A percentile compares a stretch with the other conserved stretches of the same genome.
Conservation (phyloP, 2,113 vertebrate species). For the Prietella phreatophila region DNA sequence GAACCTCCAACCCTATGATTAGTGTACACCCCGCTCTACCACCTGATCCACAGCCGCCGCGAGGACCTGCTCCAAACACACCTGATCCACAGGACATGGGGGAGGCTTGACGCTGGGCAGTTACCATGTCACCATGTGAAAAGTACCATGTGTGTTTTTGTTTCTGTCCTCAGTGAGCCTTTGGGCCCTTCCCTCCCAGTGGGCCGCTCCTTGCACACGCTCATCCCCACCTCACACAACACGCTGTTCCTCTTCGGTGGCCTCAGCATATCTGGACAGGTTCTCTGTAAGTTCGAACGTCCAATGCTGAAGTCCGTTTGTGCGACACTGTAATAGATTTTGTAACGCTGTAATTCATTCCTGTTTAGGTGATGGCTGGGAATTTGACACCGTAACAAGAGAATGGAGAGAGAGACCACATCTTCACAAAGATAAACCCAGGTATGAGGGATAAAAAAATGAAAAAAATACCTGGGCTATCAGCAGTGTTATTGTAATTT, state of each 20-base stretch:
- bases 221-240: conserved; percentile 83
- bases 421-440: conserved; percentile 83
- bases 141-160: neutral
- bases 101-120: neutral
- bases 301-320: neutral
- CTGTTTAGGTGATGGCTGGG: conserved; percentile 84
- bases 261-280: conserved; percentile 79
- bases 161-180: conserved; percentile 69
- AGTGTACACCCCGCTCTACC: too few relatives aligned
- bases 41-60: too few relatives aligned
- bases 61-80: neutral
- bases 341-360: neutral
- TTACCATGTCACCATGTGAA: neutral
- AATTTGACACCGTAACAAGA: conserved; percentile 75
- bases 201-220: conserved; percentile 89
- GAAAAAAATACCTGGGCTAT: neutral
- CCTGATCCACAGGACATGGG: neutral
- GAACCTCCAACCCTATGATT: too few relatives aligned
- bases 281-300: conserved; percentile 80
- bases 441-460: conserved; percentile 70
- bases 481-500: neutral
- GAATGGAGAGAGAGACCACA: conserved; percentile 82
- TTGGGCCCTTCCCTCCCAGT: conserved; percentile 69
- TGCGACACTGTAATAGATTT: neutral
- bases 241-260: conserved; percentile 89